Evolutionary conservation across 2,113 vertebrate species (phyloP).

Genomic region (Pseudopodoces humilis): DNA sequence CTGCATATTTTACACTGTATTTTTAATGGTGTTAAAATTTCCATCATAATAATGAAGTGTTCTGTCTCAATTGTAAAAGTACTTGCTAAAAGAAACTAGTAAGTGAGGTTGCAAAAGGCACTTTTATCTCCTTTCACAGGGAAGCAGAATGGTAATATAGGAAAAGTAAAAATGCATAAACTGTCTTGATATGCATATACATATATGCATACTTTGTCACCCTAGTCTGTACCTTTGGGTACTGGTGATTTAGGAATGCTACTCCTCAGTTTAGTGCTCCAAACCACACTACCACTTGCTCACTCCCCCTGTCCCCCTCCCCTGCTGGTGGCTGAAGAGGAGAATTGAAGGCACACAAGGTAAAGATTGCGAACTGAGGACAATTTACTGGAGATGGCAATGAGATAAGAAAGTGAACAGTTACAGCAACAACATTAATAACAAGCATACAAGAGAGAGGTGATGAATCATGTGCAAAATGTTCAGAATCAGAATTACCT

Average conservation of each 20-base stretch:
- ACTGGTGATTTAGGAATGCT: neutral
- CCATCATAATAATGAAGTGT: neutral
- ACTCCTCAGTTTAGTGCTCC: neutral
- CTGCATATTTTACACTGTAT: slow-evolving; percentile 35
- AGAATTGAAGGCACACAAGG: neutral
- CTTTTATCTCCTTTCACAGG: neutral
- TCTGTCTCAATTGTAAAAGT: neutral
- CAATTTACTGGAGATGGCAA: neutral
- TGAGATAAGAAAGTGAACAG: neutral
- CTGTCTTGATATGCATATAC: neutral
- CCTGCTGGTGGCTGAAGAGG: neutral
- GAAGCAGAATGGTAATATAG: neutral
- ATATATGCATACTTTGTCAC: neutral
- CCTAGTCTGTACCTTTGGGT: fast-evolving
- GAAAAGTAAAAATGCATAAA: neutral
- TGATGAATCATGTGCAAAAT: neutral
- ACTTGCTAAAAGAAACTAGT: neutral
- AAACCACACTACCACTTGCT: neutral
- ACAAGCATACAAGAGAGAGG: neutral
- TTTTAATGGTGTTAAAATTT: slow-evolving; percentile 27
- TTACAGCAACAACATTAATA: neutral
- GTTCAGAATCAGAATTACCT: neutral
- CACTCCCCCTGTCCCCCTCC: fast-evolving
- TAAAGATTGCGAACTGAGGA: neutral
- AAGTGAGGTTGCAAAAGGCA: neutral